phyloP scores from a whole-genome alignment of 2,888 invertebrate species.

The Thymelicus acteon region DNA sequence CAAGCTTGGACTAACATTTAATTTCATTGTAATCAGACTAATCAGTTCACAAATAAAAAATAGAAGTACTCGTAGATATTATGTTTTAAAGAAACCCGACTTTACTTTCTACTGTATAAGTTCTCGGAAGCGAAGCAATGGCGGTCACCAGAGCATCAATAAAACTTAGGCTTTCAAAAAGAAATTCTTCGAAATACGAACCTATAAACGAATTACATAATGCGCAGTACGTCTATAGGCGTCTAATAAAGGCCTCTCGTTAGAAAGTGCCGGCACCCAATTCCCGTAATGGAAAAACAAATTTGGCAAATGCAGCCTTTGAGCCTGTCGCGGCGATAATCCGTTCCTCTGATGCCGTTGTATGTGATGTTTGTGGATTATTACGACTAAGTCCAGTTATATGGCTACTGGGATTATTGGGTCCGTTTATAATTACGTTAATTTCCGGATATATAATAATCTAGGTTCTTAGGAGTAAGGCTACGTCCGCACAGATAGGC shows the following conservation, averaged over 20 bases:
- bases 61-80: too few relatives aligned
- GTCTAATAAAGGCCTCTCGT: conserved; percentile 39
- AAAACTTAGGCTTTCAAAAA: not conserved
- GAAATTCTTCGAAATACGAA: not conserved
- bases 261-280: conserved; percentile 47
- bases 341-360: conserved; percentile 46
- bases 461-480: too few relatives aligned
- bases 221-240: conserved; percentile 1
- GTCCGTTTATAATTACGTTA: not conserved
- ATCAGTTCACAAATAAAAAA: too few relatives aligned
- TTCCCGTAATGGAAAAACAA: conserved; percentile 62
- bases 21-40: too few relatives aligned
- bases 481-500: too few relatives aligned
- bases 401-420: not conserved
- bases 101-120: too few relatives aligned
- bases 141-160: not conserved
- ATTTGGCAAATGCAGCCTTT: conserved; percentile 57
- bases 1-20: too few relatives aligned
- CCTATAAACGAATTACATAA: conserved; percentile 7
- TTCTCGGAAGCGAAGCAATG: too few relatives aligned
- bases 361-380: conserved; percentile 21
- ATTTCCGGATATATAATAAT: too few relatives aligned
- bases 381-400: conserved; percentile 3
- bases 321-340: conserved; percentile 50
- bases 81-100: too few relatives aligned